Evolutionary conservation across 2,797 vertebrate species (phyloP).

Genomic region (Mastacembelus armatus): DNA sequence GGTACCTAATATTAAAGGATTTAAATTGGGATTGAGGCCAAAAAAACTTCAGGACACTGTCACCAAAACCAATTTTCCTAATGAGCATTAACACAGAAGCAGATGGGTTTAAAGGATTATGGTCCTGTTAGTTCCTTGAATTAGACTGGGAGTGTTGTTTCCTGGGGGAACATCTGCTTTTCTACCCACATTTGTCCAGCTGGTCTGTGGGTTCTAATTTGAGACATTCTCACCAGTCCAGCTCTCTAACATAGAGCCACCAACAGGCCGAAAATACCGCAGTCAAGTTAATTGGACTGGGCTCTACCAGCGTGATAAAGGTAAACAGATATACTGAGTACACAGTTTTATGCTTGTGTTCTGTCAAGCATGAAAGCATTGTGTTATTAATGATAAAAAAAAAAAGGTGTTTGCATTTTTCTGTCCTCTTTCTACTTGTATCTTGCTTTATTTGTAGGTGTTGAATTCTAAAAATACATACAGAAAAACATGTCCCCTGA

Average conservation of each 20-base stretch:
- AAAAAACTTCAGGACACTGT: background rate
- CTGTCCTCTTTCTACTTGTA: constrained; percentile 14
- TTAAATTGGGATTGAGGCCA: background rate
- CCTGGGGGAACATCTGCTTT: constrained; percentile 1
- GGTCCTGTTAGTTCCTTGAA: background rate
- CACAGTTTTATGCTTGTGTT: too few relatives aligned
- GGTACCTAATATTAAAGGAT: too few relatives aligned
- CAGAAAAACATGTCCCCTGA: background rate
- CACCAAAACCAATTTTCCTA: too few relatives aligned
- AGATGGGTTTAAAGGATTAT: constrained; percentile 21
- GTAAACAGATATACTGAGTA: too few relatives aligned
- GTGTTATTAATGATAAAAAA: constrained; percentile 15
- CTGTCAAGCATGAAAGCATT: constrained; percentile 15
- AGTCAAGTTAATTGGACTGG: constrained; percentile 40
- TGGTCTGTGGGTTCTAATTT: constrained; percentile 27
- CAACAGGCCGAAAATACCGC: constrained; percentile 26
- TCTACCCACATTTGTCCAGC: constrained; percentile 15
- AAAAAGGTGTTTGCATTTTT: constrained; percentile 5
- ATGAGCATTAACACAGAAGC: too few relatives aligned
- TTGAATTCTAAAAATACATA: constrained; percentile 6
- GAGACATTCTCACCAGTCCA: constrained; percentile 28
- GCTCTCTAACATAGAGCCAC: constrained; percentile 47
- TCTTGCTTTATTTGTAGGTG: background rate
- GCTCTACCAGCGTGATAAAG: constrained; percentile 42
- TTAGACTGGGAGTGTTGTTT: constrained; percentile 27